A percentile compares a stretch with the other conserved stretches of the same genome.
phyloP scores from a whole-genome alignment of 2,888 invertebrate species.

The Tenthredo amoena region DNA sequence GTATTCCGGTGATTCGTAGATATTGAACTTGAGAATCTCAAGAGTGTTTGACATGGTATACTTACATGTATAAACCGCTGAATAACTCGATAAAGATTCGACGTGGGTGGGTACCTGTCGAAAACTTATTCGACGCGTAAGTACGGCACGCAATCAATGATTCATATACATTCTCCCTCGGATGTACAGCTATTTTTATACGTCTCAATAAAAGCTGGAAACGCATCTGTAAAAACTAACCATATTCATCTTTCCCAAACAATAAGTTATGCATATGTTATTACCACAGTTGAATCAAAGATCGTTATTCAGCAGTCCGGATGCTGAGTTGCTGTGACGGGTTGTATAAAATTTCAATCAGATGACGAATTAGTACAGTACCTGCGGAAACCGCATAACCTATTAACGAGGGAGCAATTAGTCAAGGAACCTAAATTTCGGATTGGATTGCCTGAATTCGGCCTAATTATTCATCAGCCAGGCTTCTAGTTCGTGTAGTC shows the following conservation, averaged over 20 bases:
- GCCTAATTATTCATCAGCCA: neutral
- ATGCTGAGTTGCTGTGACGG: neutral
- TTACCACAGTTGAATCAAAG: neutral
- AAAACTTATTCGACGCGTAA: neutral
- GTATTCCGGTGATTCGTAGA: neutral
- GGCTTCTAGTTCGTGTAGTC: neutral
- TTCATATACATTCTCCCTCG: neutral
- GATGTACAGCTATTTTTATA: neutral
- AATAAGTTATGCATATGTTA: neutral
- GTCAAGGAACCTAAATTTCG: neutral
- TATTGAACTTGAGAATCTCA: neutral
- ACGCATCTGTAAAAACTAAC: neutral
- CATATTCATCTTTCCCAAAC: neutral
- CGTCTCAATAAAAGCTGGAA: neutral
- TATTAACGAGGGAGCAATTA: neutral
- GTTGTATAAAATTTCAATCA: conserved; percentile 8
- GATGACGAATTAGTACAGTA: neutral
- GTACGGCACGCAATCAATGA: neutral
- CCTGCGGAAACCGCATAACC: neutral
- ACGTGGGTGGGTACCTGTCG: neutral
- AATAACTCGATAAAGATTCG: neutral
- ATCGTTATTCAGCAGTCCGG: neutral
- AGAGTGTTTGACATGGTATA: neutral
- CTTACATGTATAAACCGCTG: neutral
- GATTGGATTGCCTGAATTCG: neutral